phyloP scores from a whole-genome alignment of 2,113 vertebrate species.

The Oryzias javanicus region DNA sequence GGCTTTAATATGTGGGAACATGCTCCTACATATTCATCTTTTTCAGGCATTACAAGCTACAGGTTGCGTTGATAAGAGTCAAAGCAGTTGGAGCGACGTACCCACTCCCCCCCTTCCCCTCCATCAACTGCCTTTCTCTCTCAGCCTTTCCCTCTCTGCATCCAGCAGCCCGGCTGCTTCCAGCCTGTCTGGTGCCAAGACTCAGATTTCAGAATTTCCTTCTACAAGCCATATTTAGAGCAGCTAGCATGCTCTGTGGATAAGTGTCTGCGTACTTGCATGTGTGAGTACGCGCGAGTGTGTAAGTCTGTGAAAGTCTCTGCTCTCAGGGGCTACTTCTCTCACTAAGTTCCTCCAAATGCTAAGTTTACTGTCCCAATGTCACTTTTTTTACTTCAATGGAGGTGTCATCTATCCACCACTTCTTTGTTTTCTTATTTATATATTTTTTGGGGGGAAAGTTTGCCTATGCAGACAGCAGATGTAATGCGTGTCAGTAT shows the following conservation, averaged over 20 bases:
- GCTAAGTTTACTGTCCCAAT: constrained; percentile 39
- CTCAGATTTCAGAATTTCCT: constrained; percentile 87
- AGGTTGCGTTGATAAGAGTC: constrained; percentile 70
- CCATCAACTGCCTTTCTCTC: constrained; percentile 22
- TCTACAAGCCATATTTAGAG: constrained; percentile 88
- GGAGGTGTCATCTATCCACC: constrained; percentile 29
- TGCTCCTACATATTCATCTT: constrained; percentile 33
- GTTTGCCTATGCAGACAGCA: constrained; percentile 22
- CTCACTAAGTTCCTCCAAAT: no score
- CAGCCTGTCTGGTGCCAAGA: constrained; percentile 91
- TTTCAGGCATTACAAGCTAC: constrained; percentile 36
- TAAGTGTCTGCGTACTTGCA: constrained; percentile 19
- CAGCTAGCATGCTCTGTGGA: constrained; percentile 57
- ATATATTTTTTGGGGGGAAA: constrained; percentile 7
- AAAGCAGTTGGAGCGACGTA: constrained; percentile 72
- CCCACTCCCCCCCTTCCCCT: constrained; percentile 32
- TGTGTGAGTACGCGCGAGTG: constrained; percentile 17
- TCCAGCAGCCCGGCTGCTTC: constrained; percentile 74
- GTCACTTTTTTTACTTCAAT: constrained; percentile 42
- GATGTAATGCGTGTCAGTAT: constrained; percentile 27
- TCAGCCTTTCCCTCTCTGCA: constrained; percentile 55
- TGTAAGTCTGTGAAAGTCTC: constrained; percentile 14
- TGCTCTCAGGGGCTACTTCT: constrained; percentile 1
- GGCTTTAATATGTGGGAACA: background rate
- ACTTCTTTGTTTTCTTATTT: constrained; percentile 26